Evolutionary conservation across 2,888 invertebrate species (phyloP), one percentile per base, ranked within the genome.

Genomic region (Platycheirus albimanus): DNA sequence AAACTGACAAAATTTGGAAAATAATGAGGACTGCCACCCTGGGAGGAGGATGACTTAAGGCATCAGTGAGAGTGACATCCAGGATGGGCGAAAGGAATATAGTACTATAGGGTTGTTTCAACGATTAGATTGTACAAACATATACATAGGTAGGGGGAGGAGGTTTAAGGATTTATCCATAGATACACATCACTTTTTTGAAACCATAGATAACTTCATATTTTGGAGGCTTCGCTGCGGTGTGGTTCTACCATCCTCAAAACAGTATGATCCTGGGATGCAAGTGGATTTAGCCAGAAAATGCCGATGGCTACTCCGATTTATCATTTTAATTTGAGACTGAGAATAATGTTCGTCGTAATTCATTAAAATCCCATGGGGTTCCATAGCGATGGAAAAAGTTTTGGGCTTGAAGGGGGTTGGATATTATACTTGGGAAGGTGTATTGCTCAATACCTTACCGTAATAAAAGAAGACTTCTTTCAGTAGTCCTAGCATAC

Each of bases 281-380:
- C 70, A 80, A 64, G 69, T 66, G 61, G 43, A 52, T 13, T 47
- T 54, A 33, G 52, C 17, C 33, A 38, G 52, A 38, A 64, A 43
- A 47, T 66, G 67, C 77, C 71, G 15, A 30, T 52, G 66, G 77
- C 81, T 67, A n/a, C 41, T 41, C 38, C 77, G 72, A 77, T 83
- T 83, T 83, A 83, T 83, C 77, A 83, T 83, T 83, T 83, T 83
- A 83, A 83, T 83, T 83, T 83, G 61, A 67, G 54, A 77, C 72
- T 72, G 41, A 77, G 77, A 83, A 67, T 83, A 77, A 83, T 83
- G 77, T 45, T 61, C 47, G 56, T 83, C 72, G 81, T 83, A 77
- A 77, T 71, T 83, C 77, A 83, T 77, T 77, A 83, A 64, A 83
- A 67, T 72, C 81, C 72, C 77, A 54, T 19, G 77, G 77, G 81